Percentiles rank a stretch among this genome's conserved stretches.
phyloP scores from a whole-genome alignment of 1,140 invertebrate species.

The Myzus persicae region DNA sequence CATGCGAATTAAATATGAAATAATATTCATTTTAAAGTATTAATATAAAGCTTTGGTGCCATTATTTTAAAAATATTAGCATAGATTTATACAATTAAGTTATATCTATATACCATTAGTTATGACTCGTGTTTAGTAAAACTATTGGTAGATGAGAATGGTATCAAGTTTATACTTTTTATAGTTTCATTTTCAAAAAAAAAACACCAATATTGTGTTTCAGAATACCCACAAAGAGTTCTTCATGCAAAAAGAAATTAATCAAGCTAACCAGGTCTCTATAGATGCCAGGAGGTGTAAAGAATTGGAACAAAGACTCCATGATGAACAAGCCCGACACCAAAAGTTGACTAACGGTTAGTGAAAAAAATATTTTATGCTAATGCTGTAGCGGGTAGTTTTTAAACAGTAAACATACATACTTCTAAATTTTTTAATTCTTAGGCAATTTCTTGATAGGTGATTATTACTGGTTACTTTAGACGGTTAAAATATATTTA shows the following conservation, averaged over 20 bases:
- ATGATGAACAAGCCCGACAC: conserved; percentile 14
- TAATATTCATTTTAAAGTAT: too few species aligned
- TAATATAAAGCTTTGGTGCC: neutral
- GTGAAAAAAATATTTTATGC: conserved; percentile 61
- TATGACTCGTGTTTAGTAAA: too few species aligned
- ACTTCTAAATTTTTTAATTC: neutral
- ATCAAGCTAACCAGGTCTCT: neutral
- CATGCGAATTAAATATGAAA: too few species aligned
- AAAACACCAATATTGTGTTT: neutral
- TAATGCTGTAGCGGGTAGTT: neutral
- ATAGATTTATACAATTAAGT: too few species aligned
- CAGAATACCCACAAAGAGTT: conserved; percentile 31
- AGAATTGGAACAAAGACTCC: conserved; percentile 35
- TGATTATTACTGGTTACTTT: neutral
- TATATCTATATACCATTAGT: neutral
- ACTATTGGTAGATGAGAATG: too few species aligned
- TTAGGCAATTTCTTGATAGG: too few species aligned
- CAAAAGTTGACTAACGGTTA: conserved; percentile 67
- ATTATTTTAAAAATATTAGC: neutral
- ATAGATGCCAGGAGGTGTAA: conserved; percentile 18
- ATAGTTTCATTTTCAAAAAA: neutral
- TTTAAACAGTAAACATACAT: neutral
- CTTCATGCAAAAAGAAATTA: conserved; percentile 3
- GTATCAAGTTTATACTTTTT: too few species aligned
- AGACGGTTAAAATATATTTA: too few species aligned